Conservation (phyloP, 2,797 vertebrate species). For the Falco biarmicus region DNA sequence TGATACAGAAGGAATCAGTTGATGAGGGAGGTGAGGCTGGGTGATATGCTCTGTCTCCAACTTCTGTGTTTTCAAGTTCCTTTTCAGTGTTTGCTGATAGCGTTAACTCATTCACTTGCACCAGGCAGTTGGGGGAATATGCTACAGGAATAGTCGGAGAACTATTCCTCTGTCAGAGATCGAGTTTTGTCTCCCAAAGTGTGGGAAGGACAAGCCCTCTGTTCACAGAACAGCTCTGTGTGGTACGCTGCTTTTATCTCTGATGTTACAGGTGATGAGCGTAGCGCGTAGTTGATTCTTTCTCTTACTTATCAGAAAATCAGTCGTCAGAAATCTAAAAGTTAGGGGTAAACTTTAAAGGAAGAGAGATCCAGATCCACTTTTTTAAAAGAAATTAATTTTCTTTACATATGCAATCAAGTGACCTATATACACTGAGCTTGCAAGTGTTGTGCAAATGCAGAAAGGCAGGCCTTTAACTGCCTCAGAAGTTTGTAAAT, state of each 20-base stretch:
- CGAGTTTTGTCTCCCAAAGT: not conserved
- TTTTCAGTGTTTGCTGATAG: not conserved
- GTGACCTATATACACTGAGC: not conserved
- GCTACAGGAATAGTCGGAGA: not conserved
- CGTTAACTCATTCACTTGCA: not conserved
- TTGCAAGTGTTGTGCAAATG: not conserved
- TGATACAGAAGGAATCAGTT: not conserved
- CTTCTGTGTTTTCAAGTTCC: not conserved
- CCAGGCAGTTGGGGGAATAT: not conserved
- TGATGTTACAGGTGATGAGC: not conserved
- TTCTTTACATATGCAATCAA: not conserved
- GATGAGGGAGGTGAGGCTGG: not conserved
- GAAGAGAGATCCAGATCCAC: not conserved
- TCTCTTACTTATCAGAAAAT: not conserved
- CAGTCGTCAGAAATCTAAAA: not conserved
- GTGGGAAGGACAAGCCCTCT: slow-evolving; percentile 2
- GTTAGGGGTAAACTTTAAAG: not conserved
- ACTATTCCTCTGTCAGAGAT: not conserved
- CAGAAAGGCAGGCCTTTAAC: not conserved
- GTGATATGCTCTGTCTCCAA: not conserved
- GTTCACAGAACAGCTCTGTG: not conserved
- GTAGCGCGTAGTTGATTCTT: not conserved
- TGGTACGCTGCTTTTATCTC: not conserved
- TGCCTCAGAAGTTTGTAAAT: not conserved
- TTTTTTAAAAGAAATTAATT: not conserved